A percentile compares a stretch with the other conserved stretches of the same genome.
Evolutionary conservation across 2,797 vertebrate genomes (phyloP).

Genomic region (Eulemur coronatus): DNA sequence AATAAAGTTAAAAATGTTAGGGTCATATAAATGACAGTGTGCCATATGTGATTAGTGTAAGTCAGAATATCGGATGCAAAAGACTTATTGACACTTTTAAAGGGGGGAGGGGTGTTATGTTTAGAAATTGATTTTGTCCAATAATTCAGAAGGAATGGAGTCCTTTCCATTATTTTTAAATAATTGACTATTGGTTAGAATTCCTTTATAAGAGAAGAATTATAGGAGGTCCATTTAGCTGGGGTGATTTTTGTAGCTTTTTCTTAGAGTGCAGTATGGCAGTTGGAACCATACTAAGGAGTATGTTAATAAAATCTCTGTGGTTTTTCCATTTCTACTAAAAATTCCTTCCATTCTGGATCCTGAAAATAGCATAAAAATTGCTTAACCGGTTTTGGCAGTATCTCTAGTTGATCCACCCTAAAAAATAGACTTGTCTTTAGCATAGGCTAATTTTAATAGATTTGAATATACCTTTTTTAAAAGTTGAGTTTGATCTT

Average conservation of each 20-base stretch:
- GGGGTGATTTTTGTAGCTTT: background rate
- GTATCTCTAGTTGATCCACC: background rate
- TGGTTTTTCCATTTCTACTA: slow-evolving; percentile 24
- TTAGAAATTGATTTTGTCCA: background rate
- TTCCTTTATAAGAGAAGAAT: background rate
- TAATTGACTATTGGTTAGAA: background rate
- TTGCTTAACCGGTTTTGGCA: slow-evolving; percentile 2
- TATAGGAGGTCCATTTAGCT: background rate
- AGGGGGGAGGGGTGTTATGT: background rate
- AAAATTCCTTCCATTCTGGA: slow-evolving; percentile 30
- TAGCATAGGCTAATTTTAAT: slow-evolving; percentile 28
- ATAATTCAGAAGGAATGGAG: background rate
- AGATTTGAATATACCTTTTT: background rate
- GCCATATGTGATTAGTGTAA: background rate
- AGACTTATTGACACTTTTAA: background rate
- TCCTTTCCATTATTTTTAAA: background rate
- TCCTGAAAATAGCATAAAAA: slow-evolving; percentile 37
- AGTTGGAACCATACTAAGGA: background rate
- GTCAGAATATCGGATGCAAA: background rate
- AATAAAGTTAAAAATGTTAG: background rate
- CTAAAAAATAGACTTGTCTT: slow-evolving; percentile 41
- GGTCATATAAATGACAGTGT: background rate
- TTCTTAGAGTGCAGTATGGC: background rate
- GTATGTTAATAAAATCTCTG: background rate
- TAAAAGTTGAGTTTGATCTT: background rate